Evolutionary conservation across 2,888 invertebrate species (phyloP).

Genomic region (Sepiola atlantica): DNA sequence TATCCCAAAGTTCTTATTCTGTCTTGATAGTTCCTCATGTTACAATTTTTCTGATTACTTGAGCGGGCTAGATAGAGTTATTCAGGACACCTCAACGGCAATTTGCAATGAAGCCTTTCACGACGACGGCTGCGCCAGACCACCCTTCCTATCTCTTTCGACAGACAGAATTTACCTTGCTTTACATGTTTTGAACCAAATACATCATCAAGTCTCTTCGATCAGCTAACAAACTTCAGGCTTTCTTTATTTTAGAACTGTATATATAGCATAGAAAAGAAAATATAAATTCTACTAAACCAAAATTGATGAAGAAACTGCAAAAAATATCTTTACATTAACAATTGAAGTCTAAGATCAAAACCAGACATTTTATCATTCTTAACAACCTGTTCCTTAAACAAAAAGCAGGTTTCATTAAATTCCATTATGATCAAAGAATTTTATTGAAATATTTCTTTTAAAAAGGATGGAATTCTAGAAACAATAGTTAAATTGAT

Average conservation of each 20-base stretch:
- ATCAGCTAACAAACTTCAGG: neutral
- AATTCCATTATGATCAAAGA: too few relatives aligned
- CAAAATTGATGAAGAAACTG: neutral
- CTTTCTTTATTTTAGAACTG: neutral
- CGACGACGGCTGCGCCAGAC: too few relatives aligned
- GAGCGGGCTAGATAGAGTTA: too few relatives aligned
- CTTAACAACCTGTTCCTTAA: neutral
- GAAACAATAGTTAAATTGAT: neutral
- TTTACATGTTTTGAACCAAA: too few relatives aligned
- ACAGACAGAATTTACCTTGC: too few relatives aligned
- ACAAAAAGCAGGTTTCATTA: neutral
- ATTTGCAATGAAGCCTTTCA: too few relatives aligned
- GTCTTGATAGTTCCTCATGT: too few relatives aligned
- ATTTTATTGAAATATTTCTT: neutral
- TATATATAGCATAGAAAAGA: neutral
- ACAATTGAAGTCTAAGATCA: neutral
- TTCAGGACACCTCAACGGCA: too few relatives aligned
- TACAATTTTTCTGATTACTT: too few relatives aligned
- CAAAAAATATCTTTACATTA: neutral
- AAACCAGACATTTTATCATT: neutral
- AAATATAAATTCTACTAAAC: neutral
- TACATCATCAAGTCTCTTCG: neutral
- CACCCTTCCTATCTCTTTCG: too few relatives aligned
- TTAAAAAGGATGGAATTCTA: neutral
- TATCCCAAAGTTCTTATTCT: too few relatives aligned